Conservation (phyloP, 2,797 vertebrate genomes). For the Chaunax sp. region DNA sequence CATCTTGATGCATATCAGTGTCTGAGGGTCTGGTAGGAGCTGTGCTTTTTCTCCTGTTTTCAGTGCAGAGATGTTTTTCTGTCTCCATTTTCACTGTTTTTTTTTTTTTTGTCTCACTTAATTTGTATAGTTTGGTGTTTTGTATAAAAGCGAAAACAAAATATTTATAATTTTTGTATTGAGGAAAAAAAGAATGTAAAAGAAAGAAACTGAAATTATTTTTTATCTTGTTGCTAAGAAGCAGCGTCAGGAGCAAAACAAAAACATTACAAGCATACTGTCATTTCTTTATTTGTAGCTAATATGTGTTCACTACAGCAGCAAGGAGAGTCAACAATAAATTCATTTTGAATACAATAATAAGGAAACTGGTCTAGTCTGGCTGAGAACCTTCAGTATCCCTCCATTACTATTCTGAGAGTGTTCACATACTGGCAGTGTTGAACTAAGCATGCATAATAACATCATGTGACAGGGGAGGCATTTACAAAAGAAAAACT, state of each 20-base stretch:
- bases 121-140: conserved; percentile 84
- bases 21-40: conserved; percentile 51
- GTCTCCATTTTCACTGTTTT: conserved; percentile 89
- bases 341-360: conserved; percentile 91
- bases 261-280: conserved; percentile 86
- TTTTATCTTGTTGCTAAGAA: conserved; percentile 98
- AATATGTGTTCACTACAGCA: conserved; percentile 87
- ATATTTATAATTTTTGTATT: conserved; percentile 91
- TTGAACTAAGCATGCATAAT: conserved; percentile 54
- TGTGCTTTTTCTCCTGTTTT: conserved; percentile 50
- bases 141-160: conserved; percentile 87
- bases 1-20: conserved; percentile 54
- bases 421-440: conserved; percentile 53
- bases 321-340: conserved; percentile 88
- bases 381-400: conserved; percentile 54
- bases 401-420: conserved; percentile 62
- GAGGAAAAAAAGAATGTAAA: conserved; percentile 74
- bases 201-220: conserved; percentile 90
- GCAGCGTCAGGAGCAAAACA: conserved; percentile 80
- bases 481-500: conserved; percentile 38
- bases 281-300: conserved; percentile 94
- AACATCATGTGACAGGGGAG: conserved; percentile 50
- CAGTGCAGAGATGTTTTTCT: conserved; percentile 83
- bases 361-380: conserved; percentile 81
- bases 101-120: conserved; percentile 79